These are phyloP conservation scores for Leptura quadrifasciata DNA, from an alignment of 2,888 invertebrate genomes.

Conservation along the genomic window DNA sequence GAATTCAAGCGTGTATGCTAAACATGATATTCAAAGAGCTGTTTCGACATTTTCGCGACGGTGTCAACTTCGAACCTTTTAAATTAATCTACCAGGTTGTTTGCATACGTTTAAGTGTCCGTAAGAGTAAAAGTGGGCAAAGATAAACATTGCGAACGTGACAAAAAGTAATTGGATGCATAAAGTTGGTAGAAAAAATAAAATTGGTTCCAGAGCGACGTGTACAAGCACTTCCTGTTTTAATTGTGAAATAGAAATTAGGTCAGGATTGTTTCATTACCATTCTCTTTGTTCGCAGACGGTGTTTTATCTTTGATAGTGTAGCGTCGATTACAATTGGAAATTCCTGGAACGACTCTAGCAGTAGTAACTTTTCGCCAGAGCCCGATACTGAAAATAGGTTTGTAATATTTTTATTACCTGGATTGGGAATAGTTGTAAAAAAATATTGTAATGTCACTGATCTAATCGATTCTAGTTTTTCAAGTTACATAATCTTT, in stretches of 20 bases:
- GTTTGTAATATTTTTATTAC: too few relatives aligned
- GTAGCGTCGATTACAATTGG: constrained; percentile 18
- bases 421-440: not conserved
- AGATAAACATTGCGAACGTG: constrained; percentile 55
- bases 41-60: constrained; percentile 41
- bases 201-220: constrained; percentile 19
- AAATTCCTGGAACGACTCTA: constrained; percentile 4
- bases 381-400: not conserved
- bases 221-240: constrained; percentile 28
- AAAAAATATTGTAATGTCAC: not conserved
- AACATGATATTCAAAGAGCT: constrained; percentile 37
- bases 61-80: constrained; percentile 47
- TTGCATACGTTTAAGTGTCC: constrained; percentile 51
- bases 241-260: constrained; percentile 29
- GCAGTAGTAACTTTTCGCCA: not conserved
- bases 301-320: not conserved
- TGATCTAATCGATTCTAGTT: not conserved
- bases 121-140: constrained; percentile 47
- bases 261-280: constrained; percentile 27
- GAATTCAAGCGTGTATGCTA: constrained; percentile 9
- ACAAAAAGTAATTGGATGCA: constrained; percentile 58
- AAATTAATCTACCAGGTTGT: constrained; percentile 53
- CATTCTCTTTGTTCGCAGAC: not conserved
- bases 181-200: constrained; percentile 20
- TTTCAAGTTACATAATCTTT: too few relatives aligned